A percentile compares a stretch with the other conserved stretches of the same genome.
Evolutionary conservation across 2,797 vertebrate genomes (phyloP).

Genomic region (Sciurus vulgaris): DNA sequence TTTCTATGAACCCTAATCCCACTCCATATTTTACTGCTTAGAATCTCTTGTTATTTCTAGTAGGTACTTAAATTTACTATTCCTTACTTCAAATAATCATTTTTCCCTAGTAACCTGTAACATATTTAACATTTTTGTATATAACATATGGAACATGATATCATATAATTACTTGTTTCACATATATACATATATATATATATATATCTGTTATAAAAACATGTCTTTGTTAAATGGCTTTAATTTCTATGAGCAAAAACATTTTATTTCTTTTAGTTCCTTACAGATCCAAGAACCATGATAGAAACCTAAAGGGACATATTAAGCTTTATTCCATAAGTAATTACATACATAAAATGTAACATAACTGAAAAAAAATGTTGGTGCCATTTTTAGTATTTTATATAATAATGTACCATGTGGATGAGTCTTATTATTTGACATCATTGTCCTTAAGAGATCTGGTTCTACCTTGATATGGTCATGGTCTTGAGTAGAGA

Average conservation of each 20-base stretch:
- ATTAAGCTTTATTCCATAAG: neutral
- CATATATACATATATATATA: neutral
- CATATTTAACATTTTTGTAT: neutral
- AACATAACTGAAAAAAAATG: neutral
- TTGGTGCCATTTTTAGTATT: neutral
- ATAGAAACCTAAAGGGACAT: neutral
- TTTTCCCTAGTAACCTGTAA: neutral
- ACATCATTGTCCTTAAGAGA: neutral
- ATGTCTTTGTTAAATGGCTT: neutral
- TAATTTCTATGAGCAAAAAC: neutral
- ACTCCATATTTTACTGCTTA: neutral
- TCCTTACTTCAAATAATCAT: neutral
- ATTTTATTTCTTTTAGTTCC: neutral
- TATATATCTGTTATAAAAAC: too few relatives aligned
- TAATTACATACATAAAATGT: neutral
- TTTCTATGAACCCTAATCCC: neutral
- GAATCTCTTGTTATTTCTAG: neutral
- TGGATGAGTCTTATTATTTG: neutral
- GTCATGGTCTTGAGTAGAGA: neutral
- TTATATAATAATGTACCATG: neutral
- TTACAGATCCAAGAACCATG: neutral
- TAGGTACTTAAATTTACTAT: conserved; percentile 14
- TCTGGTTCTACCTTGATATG: neutral
- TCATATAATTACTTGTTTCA: neutral
- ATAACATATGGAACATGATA: neutral